Base-by-base conservation (phyloP, 2,888 invertebrate genomes). In the Drosophila putrida region DNA sequence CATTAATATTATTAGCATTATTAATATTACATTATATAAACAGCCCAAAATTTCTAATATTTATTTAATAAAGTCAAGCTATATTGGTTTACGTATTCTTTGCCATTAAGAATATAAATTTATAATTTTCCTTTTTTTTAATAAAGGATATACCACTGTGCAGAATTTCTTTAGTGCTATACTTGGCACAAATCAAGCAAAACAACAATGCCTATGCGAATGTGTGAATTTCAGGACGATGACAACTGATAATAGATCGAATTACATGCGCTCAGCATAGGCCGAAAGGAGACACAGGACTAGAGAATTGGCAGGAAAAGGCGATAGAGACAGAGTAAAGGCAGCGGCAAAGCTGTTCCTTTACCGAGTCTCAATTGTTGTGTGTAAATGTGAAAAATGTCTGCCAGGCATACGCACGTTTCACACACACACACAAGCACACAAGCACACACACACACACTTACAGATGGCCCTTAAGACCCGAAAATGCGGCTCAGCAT, bases 161-260 rank as follows among this genome's bases (percentile, higher is more conserved):
- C 71, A 0, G 13, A 15, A 41, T 44, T 62, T 49, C 51, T 39
- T 35, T 36, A 47, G 35, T 46, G 50, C 55, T 69, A 49, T 53
- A 61, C 49, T 43, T 51, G 68, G 79, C 77, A 82, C 88, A 85
- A 85, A 85, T 85, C 88, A 88, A 88, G 79, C 80, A 78, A 76
- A 75, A 75, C 80, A 83, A 81, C 84, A 82, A 75, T 77, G 79
- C 75, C 80, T 71, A 78, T 78, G 75, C 66, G 85, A 82, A 86
- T 88, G 84, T 88, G 88, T 78, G 88, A 86, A 85, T 83, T 89
- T 89, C 73, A 75, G 77, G 80, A 77, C 89, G 88, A 89, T 87
- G 90, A 90, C 90, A 90, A 90, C 89, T 90, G 88, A 90, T 90
- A 90, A 90, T 86, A 86, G 90, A 90, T 90, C 89, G 89, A 90